phyloP scores from a whole-genome alignment of 2,888 invertebrate species.

The Drosophila rubida region DNA sequence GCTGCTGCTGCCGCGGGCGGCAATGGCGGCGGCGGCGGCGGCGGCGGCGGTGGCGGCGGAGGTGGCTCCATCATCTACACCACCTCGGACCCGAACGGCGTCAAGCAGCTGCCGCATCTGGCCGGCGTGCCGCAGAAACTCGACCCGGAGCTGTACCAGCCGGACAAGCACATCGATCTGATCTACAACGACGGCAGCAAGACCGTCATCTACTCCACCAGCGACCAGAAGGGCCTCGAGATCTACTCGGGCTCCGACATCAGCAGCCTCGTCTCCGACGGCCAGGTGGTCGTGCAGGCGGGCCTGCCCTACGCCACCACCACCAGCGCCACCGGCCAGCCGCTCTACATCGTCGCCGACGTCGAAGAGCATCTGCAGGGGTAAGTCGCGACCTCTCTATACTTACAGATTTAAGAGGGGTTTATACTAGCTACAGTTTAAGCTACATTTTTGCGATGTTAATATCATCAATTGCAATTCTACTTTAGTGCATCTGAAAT shows the following conservation, averaged over 20 bases:
- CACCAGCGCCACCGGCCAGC: slow-evolving; percentile 82
- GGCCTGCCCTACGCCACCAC: slow-evolving; percentile 84
- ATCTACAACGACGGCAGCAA: slow-evolving; percentile 94
- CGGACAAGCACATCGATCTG: slow-evolving; percentile 89
- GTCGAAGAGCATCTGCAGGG: slow-evolving; percentile 84
- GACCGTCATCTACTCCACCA: slow-evolving; percentile 93
- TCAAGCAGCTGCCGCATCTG: slow-evolving; percentile 83
- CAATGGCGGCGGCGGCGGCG: too few species aligned
- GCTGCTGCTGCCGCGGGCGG: slow-evolving; percentile 29
- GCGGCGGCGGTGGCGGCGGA: too few species aligned
- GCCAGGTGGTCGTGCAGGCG: slow-evolving; percentile 85
- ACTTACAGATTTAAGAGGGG: neutral
- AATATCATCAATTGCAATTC: too few species aligned
- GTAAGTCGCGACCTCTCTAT: slow-evolving; percentile 70
- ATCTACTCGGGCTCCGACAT: slow-evolving; percentile 86
- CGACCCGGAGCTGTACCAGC: slow-evolving; percentile 85
- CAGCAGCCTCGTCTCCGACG: slow-evolving; percentile 83
- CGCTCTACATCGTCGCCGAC: slow-evolving; percentile 85
- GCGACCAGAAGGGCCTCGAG: slow-evolving; percentile 92
- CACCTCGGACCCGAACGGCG: slow-evolving; percentile 78
- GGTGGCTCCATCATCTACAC: slow-evolving; percentile 85
- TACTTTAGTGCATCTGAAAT: too few species aligned
- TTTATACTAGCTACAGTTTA: too few species aligned
- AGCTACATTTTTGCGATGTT: too few species aligned
- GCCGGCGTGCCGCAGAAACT: slow-evolving; percentile 83